Percentiles rank a stretch among this genome's conserved stretches.
These are phyloP conservation scores for Distichodus sexfasciatus DNA, from an alignment of 2,797 vertebrate genomes.

Conservation along the genomic window DNA sequence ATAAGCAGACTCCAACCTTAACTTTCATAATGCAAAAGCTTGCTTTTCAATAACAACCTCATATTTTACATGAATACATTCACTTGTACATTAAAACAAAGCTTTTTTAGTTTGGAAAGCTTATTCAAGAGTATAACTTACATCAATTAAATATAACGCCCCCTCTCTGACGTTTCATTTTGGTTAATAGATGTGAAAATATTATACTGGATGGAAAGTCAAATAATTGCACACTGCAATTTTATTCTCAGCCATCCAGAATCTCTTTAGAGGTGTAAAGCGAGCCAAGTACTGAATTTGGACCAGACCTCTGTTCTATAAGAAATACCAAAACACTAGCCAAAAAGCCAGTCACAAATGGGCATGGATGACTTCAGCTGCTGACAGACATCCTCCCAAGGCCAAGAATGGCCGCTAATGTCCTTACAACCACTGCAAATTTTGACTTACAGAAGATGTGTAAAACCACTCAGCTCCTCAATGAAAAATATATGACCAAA, in stretches of 20 bases:
- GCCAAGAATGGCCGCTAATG: not conserved
- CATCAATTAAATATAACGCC: too few relatives aligned
- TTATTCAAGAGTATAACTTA: too few relatives aligned
- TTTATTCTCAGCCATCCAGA: not conserved
- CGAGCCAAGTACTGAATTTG: constrained; percentile 1
- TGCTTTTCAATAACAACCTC: too few relatives aligned
- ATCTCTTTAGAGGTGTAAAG: not conserved
- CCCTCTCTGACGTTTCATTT: too few relatives aligned
- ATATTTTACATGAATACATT: too few relatives aligned
- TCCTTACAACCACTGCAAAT: not conserved
- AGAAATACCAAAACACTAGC: constrained; percentile 6
- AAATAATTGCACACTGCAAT: too few relatives aligned
- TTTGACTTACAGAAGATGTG: not conserved
- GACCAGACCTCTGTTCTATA: not conserved
- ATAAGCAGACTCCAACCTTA: not conserved
- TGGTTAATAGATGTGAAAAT: too few relatives aligned
- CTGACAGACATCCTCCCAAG: constrained; percentile 7
- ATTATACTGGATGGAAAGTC: too few relatives aligned
- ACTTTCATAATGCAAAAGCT: too few relatives aligned
- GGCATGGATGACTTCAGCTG: not conserved
- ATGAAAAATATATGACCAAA: constrained; percentile 35
- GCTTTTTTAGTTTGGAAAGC: too few relatives aligned
- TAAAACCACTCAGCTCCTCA: constrained; percentile 26
- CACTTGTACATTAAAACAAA: too few relatives aligned
- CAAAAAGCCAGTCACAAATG: constrained; percentile 10